These are phyloP conservation scores for Sphaerophoria taeniata DNA, from an alignment of 2,888 invertebrate genomes.

Conservation along the genomic window DNA sequence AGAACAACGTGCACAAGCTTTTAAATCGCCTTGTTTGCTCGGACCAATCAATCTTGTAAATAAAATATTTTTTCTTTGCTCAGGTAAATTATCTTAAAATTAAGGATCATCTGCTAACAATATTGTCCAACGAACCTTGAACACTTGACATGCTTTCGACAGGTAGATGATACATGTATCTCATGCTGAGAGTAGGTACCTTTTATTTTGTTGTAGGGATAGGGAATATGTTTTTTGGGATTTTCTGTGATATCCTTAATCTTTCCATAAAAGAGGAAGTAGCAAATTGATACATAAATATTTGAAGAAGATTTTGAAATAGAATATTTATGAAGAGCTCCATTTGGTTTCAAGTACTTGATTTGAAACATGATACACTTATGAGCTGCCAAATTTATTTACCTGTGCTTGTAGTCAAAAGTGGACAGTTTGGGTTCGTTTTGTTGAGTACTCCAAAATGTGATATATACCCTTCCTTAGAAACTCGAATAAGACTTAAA, in stretches of 20 bases:
- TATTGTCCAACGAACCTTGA: slow-evolving; percentile 25
- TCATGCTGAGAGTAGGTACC: not conserved
- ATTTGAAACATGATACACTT: too few relatives aligned
- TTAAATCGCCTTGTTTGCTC: slow-evolving; percentile 26
- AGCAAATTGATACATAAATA: not conserved
- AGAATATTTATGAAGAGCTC: not conserved
- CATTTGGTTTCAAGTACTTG: too few relatives aligned
- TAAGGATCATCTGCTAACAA: slow-evolving; percentile 36
- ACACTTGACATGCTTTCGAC: slow-evolving; percentile 3
- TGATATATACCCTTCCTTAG: too few relatives aligned
- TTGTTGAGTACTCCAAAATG: too few relatives aligned
- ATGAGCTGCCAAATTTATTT: too few relatives aligned
- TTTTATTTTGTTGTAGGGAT: not conserved
- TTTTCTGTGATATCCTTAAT: not conserved
- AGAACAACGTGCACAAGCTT: not conserved
- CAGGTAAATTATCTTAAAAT: slow-evolving; percentile 37
- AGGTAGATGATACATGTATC: slow-evolving; percentile 26
- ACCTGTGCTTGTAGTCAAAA: too few relatives aligned
- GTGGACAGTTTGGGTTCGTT: too few relatives aligned
- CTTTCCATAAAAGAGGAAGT: not conserved
- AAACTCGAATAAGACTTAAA: too few relatives aligned
- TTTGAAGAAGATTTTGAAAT: not conserved
- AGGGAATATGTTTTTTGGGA: not conserved
- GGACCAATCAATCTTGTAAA: slow-evolving; percentile 56
- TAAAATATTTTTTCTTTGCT: slow-evolving; percentile 26